Evolutionary conservation across 2,888 invertebrate species (phyloP).

Genomic region (Pristionchus maxplancki): DNA sequence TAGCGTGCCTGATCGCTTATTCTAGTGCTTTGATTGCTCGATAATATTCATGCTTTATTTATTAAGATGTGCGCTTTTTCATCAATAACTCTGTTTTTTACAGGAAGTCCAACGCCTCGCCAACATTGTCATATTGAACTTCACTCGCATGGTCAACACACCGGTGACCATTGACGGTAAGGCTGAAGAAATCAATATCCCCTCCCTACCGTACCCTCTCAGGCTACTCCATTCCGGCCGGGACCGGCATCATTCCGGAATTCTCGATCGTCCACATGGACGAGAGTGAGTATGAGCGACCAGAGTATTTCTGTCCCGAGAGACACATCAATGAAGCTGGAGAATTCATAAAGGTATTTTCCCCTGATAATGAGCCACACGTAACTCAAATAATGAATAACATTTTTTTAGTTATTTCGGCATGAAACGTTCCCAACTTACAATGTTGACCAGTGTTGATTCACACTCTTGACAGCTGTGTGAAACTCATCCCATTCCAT

Average conservation of each 20-base stretch:
- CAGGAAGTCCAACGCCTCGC: slow-evolving; percentile 18
- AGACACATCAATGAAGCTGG: too few relatives aligned
- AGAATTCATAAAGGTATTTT: not conserved
- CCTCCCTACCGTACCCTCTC: not conserved
- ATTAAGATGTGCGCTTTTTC: too few relatives aligned
- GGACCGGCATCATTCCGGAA: too few relatives aligned
- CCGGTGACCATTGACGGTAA: not conserved
- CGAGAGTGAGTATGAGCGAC: not conserved
- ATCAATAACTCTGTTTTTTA: too few relatives aligned
- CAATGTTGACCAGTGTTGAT: not conserved
- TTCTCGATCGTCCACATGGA: slow-evolving; percentile 9
- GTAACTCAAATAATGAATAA: not conserved
- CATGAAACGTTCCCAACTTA: not conserved
- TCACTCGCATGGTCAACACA: not conserved
- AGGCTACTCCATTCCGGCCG: too few relatives aligned
- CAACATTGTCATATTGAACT: not conserved
- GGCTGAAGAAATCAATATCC: not conserved
- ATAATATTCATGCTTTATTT: not conserved
- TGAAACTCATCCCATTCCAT: not conserved
- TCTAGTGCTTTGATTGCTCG: not conserved
- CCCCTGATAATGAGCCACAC: not conserved
- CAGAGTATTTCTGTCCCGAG: too few relatives aligned
- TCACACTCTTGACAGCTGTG: too few relatives aligned
- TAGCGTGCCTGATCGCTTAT: too few relatives aligned
- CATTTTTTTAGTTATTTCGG: not conserved